These are phyloP conservation scores for Ardeotis arabs DNA, from an alignment of 2,113 vertebrate species.

Conservation along the genomic window DNA sequence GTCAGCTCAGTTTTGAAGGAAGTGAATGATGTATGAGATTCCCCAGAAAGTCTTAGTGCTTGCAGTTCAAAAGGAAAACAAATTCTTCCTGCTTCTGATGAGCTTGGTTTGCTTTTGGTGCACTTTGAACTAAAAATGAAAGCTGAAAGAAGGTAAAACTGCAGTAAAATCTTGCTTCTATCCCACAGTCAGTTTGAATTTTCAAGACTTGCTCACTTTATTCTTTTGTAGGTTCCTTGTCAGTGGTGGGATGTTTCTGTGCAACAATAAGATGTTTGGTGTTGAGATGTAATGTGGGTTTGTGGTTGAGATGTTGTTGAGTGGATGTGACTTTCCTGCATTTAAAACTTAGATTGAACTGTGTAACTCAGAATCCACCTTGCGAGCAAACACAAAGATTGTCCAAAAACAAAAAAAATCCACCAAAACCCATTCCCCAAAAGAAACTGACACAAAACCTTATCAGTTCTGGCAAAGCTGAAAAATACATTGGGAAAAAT, in stretches of 20 bases:
- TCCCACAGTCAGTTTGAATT: neutral
- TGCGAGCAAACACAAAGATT: neutral
- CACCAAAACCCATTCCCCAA: neutral
- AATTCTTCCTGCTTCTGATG: neutral
- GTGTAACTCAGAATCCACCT: neutral
- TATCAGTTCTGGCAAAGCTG: neutral
- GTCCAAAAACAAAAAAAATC: neutral
- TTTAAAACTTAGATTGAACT: neutral
- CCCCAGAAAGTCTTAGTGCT: neutral
- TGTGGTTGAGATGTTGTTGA: neutral
- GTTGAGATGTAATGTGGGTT: neutral
- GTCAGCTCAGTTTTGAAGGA: neutral
- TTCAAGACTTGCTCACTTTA: neutral
- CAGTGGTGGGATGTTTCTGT: accelerated
- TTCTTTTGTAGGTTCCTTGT: neutral
- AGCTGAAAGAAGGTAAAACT: neutral
- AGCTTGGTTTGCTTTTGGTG: neutral
- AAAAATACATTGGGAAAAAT: neutral
- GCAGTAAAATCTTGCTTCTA: neutral
- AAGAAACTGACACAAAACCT: neutral
- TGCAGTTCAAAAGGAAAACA: neutral
- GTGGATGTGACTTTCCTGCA: neutral
- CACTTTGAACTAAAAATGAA: neutral
- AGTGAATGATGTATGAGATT: neutral
- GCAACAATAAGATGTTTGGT: neutral